phyloP scores from a whole-genome alignment of 2,113 vertebrate genomes.

The Meleagris gallopavo region DNA sequence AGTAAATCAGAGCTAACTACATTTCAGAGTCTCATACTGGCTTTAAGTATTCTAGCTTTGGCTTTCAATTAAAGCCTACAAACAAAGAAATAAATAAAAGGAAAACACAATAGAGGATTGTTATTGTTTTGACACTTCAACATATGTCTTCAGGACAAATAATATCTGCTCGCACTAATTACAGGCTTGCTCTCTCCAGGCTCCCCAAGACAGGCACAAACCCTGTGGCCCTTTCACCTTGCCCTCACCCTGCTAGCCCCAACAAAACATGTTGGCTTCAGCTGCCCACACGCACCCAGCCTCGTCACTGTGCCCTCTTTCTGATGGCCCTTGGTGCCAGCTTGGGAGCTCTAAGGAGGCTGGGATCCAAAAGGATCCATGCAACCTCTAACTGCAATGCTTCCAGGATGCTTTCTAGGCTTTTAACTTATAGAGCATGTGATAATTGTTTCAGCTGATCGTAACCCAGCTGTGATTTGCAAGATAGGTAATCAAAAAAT shows the following conservation, averaged over 20 bases:
- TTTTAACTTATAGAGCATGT: neutral
- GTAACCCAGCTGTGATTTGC: neutral
- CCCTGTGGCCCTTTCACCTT: neutral
- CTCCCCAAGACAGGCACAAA: neutral
- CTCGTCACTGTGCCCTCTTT: neutral
- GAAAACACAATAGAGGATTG: neutral
- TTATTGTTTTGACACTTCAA: neutral
- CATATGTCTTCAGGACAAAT: neutral
- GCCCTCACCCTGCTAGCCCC: neutral
- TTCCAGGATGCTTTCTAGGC: neutral
- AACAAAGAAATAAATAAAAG: neutral
- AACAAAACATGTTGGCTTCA: neutral
- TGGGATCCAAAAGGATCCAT: neutral
- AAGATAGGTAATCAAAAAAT: neutral
- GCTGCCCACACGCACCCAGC: neutral
- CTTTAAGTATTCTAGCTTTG: neutral
- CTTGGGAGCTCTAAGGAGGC: neutral
- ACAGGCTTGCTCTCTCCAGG: neutral
- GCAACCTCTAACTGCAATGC: neutral
- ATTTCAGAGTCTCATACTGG: neutral
- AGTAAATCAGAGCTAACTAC: neutral
- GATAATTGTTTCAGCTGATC: neutral
- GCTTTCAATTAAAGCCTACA: neutral
- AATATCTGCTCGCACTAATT: neutral
- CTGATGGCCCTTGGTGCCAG: neutral